Conservation (phyloP, 2,888 invertebrate genomes). For the Hemistola chrysoprasaria region DNA sequence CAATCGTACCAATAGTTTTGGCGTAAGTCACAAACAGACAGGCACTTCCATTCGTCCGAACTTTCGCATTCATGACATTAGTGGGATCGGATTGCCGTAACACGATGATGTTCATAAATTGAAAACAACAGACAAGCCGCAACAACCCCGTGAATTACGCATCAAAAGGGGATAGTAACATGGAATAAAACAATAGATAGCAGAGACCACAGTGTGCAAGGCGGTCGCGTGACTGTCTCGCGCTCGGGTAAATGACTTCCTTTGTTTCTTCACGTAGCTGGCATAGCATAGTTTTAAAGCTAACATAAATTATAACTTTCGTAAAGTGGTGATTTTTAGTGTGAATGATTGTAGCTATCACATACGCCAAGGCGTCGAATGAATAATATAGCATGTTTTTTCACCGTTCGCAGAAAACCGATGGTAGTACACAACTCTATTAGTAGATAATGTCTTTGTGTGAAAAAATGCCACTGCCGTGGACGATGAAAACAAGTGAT, state of each 20-base stretch:
- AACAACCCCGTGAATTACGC: constrained; percentile 34
- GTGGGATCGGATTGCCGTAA: constrained; percentile 13
- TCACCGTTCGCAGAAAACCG: constrained; percentile 1
- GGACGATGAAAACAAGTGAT: no score
- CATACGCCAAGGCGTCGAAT: constrained; percentile 19
- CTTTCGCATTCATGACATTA: constrained; percentile 16
- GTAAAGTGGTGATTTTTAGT: constrained; percentile 46
- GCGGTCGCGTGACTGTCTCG: constrained; percentile 70
- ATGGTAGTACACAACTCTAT: neutral
- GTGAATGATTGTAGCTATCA: constrained; percentile 30
- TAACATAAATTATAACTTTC: constrained; percentile 51
- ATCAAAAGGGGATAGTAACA: constrained; percentile 39
- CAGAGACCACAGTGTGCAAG: constrained; percentile 45
- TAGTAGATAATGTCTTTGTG: no score
- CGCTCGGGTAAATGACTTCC: constrained; percentile 68
- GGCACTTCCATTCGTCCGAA: no score
- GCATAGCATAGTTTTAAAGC: constrained; percentile 50
- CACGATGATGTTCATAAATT: constrained; percentile 12
- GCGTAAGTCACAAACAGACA: no score
- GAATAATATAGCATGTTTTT: constrained; percentile 15
- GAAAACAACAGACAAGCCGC: constrained; percentile 20
- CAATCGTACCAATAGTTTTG: no score
- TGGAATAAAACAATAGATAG: constrained; percentile 57
- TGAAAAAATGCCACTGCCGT: no score
- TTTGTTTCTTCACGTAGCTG: constrained; percentile 67